A percentile compares a stretch with the other conserved stretches of the same genome.
Conservation (phyloP, 2,888 invertebrate genomes). For the Aelia acuminata region DNA sequence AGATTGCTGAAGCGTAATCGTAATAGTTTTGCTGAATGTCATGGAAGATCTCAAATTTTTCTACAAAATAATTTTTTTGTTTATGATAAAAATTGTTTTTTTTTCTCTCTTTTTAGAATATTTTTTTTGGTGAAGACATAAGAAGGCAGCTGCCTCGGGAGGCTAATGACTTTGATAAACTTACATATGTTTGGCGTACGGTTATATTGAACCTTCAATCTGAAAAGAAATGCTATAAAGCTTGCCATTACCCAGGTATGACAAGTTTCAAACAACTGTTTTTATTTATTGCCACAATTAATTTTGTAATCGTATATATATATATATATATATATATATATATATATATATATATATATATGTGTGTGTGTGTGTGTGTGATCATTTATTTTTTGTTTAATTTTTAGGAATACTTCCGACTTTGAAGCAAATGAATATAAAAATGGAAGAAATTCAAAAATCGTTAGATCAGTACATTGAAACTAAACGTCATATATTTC, state of each 20-base stretch:
- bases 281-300: background rate
- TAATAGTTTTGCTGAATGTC: no score
- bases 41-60: no score
- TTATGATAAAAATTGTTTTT: background rate
- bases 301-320: background rate
- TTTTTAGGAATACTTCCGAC: slow-evolving; percentile 75
- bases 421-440: slow-evolving; percentile 80
- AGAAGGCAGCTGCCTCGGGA: slow-evolving; percentile 85
- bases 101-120: slow-evolving; percentile 73
- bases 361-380: no score
- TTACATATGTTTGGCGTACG: slow-evolving; percentile 81
- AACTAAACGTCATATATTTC: slow-evolving; percentile 89
- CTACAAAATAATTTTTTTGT: background rate
- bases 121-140: slow-evolving; percentile 90
- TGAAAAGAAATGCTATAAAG: slow-evolving; percentile 75
- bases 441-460: slow-evolving; percentile 84
- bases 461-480: slow-evolving; percentile 89
- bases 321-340: no score
- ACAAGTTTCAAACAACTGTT: background rate
- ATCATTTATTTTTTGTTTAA: no score
- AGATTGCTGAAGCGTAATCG: no score
- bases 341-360: no score
- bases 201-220: slow-evolving; percentile 74
- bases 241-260: slow-evolving; percentile 72
- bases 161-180: slow-evolving; percentile 80